A percentile compares a stretch with the other conserved stretches of the same genome.
Conservation (phyloP, 2,113 vertebrate genomes). For the Paradoxurus hermaphroditus region DNA sequence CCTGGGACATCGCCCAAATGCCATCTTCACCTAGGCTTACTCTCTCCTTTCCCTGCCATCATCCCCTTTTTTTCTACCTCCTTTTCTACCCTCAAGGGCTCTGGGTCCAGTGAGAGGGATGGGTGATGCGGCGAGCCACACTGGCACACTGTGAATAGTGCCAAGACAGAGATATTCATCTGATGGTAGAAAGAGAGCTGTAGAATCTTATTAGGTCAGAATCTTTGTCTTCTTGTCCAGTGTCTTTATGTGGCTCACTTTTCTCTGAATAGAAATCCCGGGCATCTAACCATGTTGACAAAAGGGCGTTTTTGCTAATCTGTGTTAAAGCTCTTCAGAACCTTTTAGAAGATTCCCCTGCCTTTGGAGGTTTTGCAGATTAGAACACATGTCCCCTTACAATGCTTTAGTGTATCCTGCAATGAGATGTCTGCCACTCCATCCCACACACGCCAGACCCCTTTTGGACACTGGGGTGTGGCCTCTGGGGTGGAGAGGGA, state of each 20-base stretch:
- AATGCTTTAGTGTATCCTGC: background rate
- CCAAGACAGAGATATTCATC: background rate
- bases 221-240: background rate
- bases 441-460: accelerated
- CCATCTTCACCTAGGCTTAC: background rate
- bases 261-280: background rate
- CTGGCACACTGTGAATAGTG: accelerated
- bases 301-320: background rate
- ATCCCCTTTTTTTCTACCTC: background rate
- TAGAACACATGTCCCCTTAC: background rate
- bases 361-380: background rate
- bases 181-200: background rate
- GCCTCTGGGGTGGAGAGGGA: background rate
- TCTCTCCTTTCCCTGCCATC: background rate
- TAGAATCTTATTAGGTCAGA: background rate
- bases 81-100: background rate
- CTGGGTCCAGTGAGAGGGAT: background rate
- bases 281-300: background rate
- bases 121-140: accelerated
- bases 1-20: background rate
- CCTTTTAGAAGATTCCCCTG: background rate
- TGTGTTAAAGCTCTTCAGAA: background rate
- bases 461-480: background rate
- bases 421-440: background rate
- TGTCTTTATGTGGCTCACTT: background rate